Evolutionary conservation across 2,797 vertebrate species (phyloP).

Genomic region (Podarcis lilfordi): DNA sequence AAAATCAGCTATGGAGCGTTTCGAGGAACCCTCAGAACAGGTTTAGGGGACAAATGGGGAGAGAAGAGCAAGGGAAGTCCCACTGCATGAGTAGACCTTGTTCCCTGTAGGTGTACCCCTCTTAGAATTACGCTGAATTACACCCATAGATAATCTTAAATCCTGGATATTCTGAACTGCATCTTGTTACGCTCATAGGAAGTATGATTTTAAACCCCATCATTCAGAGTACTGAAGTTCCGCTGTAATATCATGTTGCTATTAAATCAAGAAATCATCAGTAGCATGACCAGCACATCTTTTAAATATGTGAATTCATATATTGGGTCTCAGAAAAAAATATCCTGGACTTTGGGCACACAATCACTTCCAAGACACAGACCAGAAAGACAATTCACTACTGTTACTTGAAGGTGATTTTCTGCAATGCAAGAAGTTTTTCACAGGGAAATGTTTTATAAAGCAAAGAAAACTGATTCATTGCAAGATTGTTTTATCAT

Average conservation of each 20-base stretch:
- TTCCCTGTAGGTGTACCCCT: no score
- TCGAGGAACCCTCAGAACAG: no score
- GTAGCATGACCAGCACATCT: background rate
- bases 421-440: background rate
- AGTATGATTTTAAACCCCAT: background rate
- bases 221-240: background rate
- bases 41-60: no score
- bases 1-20: no score
- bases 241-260: background rate
- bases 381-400: background rate
- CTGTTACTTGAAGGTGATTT: background rate
- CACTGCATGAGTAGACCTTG: no score
- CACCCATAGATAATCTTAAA: background rate
- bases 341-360: background rate
- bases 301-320: slow-evolving; percentile 4
- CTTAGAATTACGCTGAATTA: background rate
- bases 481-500: background rate
- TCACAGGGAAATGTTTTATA: background rate
- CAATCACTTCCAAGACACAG: background rate
- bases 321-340: slow-evolving; percentile 15
- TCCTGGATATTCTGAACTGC: background rate
- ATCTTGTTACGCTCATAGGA: background rate
- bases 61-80: no score
- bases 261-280: background rate
- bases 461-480: background rate